Percentiles rank a stretch among this genome's conserved stretches.
Evolutionary conservation across 2,797 vertebrate species (phyloP).

Genomic region (Leptatherina wallacei): DNA sequence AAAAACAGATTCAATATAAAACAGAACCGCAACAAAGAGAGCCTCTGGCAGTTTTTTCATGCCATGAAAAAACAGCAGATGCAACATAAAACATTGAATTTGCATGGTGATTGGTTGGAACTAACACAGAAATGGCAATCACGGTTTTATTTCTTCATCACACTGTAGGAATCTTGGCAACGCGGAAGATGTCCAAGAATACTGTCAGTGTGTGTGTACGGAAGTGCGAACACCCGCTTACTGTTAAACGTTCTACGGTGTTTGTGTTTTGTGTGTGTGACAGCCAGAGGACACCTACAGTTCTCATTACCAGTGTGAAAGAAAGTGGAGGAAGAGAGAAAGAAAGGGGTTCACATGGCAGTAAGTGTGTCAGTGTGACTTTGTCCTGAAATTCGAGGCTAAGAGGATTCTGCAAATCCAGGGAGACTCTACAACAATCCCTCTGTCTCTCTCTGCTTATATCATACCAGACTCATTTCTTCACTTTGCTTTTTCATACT

Average conservation of each 20-base stretch:
- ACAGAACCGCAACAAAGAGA: not conserved
- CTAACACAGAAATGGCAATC: constrained; percentile 32
- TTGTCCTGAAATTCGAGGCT: constrained; percentile 67
- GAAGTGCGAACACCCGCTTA: constrained; percentile 11
- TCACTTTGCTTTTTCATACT: constrained; percentile 34
- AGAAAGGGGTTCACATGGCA: constrained; percentile 52
- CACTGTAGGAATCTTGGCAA: constrained; percentile 52
- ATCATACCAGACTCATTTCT: constrained; percentile 52
- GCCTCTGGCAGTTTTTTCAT: constrained; percentile 9
- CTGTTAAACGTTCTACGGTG: constrained; percentile 46
- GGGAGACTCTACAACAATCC: constrained; percentile 62
- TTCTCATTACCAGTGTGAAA: constrained; percentile 63
- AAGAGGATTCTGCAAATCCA: constrained; percentile 71
- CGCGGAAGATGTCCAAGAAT: constrained; percentile 58
- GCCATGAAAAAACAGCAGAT: constrained; percentile 12
- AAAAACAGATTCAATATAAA: not conserved
- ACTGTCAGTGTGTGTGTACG: constrained; percentile 17
- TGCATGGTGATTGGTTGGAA: constrained; percentile 22
- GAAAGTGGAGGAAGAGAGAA: constrained; percentile 38
- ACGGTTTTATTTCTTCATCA: constrained; percentile 43
- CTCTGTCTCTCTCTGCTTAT: constrained; percentile 47
- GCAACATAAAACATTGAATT: constrained; percentile 12
- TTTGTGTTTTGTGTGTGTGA: constrained; percentile 32
- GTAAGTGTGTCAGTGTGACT: constrained; percentile 80
- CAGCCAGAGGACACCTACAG: constrained; percentile 56